Conservation (phyloP, 2,797 vertebrate genomes). For the Triplophysa yarkandensis region DNA sequence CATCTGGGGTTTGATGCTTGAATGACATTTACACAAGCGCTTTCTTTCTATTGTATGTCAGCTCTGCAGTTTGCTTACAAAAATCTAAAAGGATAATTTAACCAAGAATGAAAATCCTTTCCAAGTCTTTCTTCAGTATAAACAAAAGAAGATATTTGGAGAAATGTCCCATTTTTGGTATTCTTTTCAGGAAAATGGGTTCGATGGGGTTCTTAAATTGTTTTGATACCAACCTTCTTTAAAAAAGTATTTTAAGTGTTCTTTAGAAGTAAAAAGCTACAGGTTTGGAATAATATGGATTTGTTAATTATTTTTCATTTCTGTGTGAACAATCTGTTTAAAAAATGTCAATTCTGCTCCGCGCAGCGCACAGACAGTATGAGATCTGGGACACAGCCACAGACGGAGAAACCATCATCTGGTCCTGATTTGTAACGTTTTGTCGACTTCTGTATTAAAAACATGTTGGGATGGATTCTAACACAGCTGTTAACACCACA, state of each 20-base stretch:
- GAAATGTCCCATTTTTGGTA: too few relatives aligned
- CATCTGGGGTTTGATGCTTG: neutral
- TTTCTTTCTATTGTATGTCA: too few relatives aligned
- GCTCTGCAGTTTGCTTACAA: too few relatives aligned
- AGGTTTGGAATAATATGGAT: too few relatives aligned
- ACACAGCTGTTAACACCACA: slow-evolving; percentile 43
- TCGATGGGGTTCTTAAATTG: too few relatives aligned
- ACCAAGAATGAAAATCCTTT: neutral
- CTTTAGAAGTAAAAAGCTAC: too few relatives aligned
- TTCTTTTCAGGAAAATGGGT: too few relatives aligned
- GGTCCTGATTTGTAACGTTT: slow-evolving; percentile 40
- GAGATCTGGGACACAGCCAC: slow-evolving; percentile 2
- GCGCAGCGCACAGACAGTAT: neutral
- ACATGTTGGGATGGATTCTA: slow-evolving; percentile 34
- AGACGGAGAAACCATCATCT: slow-evolving; percentile 25
- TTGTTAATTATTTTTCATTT: too few relatives aligned
- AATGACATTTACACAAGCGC: neutral
- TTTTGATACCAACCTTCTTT: too few relatives aligned
- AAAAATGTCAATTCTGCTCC: neutral
- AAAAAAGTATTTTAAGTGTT: too few relatives aligned
- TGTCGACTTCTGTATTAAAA: slow-evolving; percentile 44
- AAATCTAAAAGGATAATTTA: neutral
- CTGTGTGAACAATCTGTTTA: too few relatives aligned
- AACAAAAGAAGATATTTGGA: too few relatives aligned
- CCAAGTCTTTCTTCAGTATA: neutral